Base-by-base conservation (phyloP, 1,140 invertebrate species). In the Antheraea mylitta region DNA sequence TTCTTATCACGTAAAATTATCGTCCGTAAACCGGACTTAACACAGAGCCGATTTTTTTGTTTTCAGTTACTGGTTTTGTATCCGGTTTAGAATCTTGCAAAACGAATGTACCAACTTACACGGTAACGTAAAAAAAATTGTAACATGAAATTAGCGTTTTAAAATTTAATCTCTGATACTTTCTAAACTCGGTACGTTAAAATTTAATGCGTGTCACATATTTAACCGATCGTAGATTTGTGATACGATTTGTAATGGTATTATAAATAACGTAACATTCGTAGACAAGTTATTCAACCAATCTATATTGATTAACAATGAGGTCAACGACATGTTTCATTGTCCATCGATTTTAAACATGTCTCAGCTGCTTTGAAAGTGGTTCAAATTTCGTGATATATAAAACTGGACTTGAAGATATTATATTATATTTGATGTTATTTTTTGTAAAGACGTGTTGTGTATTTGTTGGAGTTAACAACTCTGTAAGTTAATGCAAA, bases 221-320 rank as follows among this genome's bases (percentile, higher is more conserved):
- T 53, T 18, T 19, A 68, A 36, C 42, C 61, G 59, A 38, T 65
- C 66, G 30, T 65, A 58, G 22, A 65, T 71, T 68, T 72, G 64
- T 66, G 42, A 62, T 66, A 63, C 42, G 65, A 18, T 64, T 67
- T 66, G 19, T 30, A 68, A 62, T 68, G 36, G 1, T 10, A 13
- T 53, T 53, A 53, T 53, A 53, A 53, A n/a, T 53, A 19, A 59
- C 59, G 22, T 58, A 19, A 67, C 61, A 63, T 59, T 38, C 13
- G 18, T 42, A 37, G 13, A 16, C 66, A 64, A 59, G 19, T 37
- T 64, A 67, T 64, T 48, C 68, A 69, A 66, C 53, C 42, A 62
- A 53, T 62, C 58, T 58, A 58, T 72, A 72, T 72, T 72, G 36
- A 72, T 72, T 53, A 62, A 42, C 22, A 53, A 7, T 66, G 16